Base-by-base conservation (phyloP, 2,888 invertebrate species). In the Ectemnius lituratus region DNA sequence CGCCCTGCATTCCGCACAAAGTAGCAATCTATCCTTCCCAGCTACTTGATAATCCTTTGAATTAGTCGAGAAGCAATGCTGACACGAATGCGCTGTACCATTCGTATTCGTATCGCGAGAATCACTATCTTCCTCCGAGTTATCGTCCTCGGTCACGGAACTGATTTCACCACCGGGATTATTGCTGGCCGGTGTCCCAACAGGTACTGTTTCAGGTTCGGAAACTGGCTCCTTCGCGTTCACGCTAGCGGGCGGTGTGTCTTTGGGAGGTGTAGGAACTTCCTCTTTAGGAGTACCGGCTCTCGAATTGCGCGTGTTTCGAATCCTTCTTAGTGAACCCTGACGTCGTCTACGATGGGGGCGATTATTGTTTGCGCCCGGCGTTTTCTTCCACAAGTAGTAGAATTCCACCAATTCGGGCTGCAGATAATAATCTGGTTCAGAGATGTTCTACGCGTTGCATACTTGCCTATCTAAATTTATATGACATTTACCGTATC, bases 321-420 rank as follows among this genome's bases (percentile, higher is more conserved):
- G 94, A 82, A 97, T 97, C 87, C 98, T 93, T 83, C 97, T 94
- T 85, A 98, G 92, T 64, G 97, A 97, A 84, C 96, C 96, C 91
- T 96, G 97, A 66, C 97, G 93, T 80, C 98, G 93, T 89, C 98
- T 93, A 81, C 98, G 93, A 90, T 98, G 98, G 28, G 98, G 98
- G 84, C 99, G 94, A 91, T 98, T 98, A 90, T 97, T 98, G 91
- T 97, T 97, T 77, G 99, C 99, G 87, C 98, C 98, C 20, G 99
- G 98, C 52, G 99, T 98, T 93, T 99, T 99, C 93, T 99, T 99
- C 99, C 99, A 99, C 89, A 98, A 93, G 92, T 99, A 99, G 92
- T 99, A 99, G 92, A 97, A 99, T 91, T 99, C 98, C 67, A 99
- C 98, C 88, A 99, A 92, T 91, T 99, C 99, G 69, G 98, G 96